Evolutionary conservation across 2,797 vertebrate genomes (phyloP).

Genomic region (Sorex maritimensis): DNA sequence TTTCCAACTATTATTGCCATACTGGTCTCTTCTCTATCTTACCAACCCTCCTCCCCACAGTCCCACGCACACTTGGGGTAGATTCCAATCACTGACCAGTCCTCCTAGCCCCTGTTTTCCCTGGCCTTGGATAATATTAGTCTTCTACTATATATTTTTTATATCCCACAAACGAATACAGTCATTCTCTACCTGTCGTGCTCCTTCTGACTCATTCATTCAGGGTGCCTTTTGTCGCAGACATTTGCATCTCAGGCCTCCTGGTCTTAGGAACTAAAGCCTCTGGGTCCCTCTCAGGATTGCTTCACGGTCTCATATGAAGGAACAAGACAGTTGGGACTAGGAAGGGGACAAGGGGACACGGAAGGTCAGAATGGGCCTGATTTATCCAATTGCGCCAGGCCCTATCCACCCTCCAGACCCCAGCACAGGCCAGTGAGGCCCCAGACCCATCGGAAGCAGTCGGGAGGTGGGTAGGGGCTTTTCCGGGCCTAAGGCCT

Average conservation of each 20-base stretch:
- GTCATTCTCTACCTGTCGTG: too few relatives aligned
- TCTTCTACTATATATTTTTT: too few relatives aligned
- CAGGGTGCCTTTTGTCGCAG: neutral
- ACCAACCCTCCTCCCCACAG: too few relatives aligned
- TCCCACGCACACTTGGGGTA: too few relatives aligned
- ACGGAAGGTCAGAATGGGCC: neutral
- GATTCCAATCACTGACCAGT: too few relatives aligned
- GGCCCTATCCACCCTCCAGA: neutral
- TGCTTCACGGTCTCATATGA: neutral
- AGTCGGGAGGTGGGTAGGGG: fast-evolving
- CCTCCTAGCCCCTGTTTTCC: too few relatives aligned
- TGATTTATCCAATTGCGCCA: fast-evolving
- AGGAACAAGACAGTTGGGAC: neutral
- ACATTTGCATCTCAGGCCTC: neutral
- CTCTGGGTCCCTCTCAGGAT: too few relatives aligned
- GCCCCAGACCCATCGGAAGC: neutral
- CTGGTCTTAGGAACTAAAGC: neutral
- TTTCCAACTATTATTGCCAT: too few relatives aligned
- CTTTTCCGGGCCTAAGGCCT: neutral
- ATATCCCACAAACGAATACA: too few relatives aligned
- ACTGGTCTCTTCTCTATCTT: too few relatives aligned
- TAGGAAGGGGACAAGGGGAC: neutral
- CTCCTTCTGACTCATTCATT: neutral
- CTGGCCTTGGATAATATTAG: too few relatives aligned
- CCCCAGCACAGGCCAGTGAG: neutral